Base-by-base conservation (phyloP, 2,113 vertebrate genomes). In the Hippocampus guttulatus region DNA sequence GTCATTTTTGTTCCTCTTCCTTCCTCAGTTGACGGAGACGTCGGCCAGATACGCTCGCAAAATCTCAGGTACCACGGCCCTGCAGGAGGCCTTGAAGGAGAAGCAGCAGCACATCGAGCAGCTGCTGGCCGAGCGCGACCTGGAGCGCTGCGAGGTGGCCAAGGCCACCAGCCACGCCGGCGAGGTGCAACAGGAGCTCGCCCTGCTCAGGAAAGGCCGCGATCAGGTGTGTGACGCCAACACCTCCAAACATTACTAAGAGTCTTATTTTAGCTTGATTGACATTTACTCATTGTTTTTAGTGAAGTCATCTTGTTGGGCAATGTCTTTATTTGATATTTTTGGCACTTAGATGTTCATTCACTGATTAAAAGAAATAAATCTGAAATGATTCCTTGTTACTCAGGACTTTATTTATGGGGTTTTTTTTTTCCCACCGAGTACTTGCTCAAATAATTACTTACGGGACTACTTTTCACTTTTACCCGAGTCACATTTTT, bases 71-170 rank as follows among this genome's bases (percentile, higher is more conserved):
- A 98, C 95, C 87, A 99, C 97, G 0, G 97, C 97, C 41, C 93
- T 99, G 51, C 96, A 98, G 90, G 97, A 99, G 88, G 97, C 97
- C 0, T 91, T 99, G 87, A 99, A 98, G 90, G 97, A 99, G 93
- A 98, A 98, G 84, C 96, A 99, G 92, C 97, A 99, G 88, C 97
- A 99, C 90, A 98, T 99, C 47, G 96, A 98, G 67, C 97, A 99
- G 89, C 94, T 99, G 81, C 92, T 99, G 78, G 95, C 94, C 0
- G 97, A 98, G 84, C 90, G 96, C 69, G 96, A 98, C 88, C 86
- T 97, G 82, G 97, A 99, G 91, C 91, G 97, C 75, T 94, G 94
- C 7, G 97, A 98, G 88, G 94, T 98, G 64, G 96, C 97, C 49
- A 98, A 98, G 88, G 97, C 96, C 71, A 98, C 95, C 18, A 98